A percentile compares a stretch with the other conserved stretches of the same genome.
Conservation (phyloP, 2,113 vertebrate species). For the Montifringilla adamsi region DNA sequence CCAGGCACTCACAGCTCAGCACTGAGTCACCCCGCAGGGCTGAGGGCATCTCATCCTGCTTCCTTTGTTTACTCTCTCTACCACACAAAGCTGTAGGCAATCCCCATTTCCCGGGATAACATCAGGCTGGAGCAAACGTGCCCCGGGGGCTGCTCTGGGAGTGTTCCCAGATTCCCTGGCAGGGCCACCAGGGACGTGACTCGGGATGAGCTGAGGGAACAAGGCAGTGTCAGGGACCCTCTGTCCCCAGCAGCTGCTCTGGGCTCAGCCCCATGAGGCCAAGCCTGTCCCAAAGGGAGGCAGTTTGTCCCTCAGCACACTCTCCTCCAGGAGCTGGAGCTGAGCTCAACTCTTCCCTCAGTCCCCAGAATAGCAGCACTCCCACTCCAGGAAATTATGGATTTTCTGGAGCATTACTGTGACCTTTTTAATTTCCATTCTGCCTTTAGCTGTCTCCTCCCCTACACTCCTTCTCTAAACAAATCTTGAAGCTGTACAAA, state of each 20-base stretch:
- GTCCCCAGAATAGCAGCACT: conserved; percentile 8
- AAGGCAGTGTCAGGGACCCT: background rate
- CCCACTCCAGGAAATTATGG: conserved; percentile 48
- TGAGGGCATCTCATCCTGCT: conserved; percentile 25
- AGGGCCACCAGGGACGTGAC: fast-evolving
- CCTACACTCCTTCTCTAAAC: conserved; percentile 40
- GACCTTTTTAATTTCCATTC: conserved; percentile 50
- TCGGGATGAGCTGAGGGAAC: background rate
- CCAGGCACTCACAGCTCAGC: conserved; percentile 20
- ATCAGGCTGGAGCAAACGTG: background rate
- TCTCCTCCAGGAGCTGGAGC: background rate
- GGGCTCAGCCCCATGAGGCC: background rate
- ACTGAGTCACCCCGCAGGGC: conserved; percentile 12
- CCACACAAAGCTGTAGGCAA: background rate
- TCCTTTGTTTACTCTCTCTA: background rate
- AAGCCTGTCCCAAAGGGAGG: background rate
- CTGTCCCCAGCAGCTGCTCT: background rate
- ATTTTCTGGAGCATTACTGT: background rate
- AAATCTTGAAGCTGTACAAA: conserved; percentile 22
- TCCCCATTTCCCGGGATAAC: background rate
- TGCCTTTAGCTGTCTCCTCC: conserved; percentile 41
- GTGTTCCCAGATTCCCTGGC: background rate
- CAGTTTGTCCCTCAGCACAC: background rate
- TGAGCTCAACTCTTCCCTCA: background rate
- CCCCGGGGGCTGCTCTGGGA: background rate